phyloP scores from a whole-genome alignment of 2,888 invertebrate species.

The Chrysina gloriosa region DNA sequence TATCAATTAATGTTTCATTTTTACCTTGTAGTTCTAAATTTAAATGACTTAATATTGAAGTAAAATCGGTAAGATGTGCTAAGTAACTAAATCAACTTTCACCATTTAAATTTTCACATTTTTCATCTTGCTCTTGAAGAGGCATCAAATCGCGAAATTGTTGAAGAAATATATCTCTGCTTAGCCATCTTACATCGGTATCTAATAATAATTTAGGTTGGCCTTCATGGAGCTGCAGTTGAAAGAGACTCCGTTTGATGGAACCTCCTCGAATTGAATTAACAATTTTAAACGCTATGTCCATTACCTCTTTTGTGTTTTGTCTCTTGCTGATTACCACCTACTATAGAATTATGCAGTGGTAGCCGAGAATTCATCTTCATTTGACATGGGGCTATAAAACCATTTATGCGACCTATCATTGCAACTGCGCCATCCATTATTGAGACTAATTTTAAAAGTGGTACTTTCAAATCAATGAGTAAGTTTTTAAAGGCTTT shows the following conservation, averaged over 20 bases:
- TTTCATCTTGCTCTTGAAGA: too few relatives aligned
- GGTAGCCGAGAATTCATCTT: conserved; percentile 43
- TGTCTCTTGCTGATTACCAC: conserved; percentile 43
- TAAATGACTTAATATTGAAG: too few relatives aligned
- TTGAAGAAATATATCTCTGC: conserved; percentile 45
- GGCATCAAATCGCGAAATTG: conserved; percentile 45
- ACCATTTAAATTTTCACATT: too few relatives aligned
- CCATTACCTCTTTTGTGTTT: conserved; percentile 42
- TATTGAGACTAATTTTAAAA: too few relatives aligned
- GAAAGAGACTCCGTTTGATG: conserved; percentile 44
- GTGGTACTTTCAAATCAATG: too few relatives aligned
- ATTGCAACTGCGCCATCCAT: conserved; percentile 45
- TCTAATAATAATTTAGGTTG: conserved; percentile 44
- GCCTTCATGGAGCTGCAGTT: conserved; percentile 43
- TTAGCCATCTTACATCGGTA: conserved; percentile 45
- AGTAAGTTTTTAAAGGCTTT: too few relatives aligned
- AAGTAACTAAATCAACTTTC: too few relatives aligned
- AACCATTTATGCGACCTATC: conserved; percentile 46
- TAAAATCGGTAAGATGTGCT: too few relatives aligned
- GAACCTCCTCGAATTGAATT: conserved; percentile 45
- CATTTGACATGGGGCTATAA: conserved; percentile 41
- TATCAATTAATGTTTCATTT: too few relatives aligned
- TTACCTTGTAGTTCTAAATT: too few relatives aligned
- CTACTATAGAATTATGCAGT: conserved; percentile 45
- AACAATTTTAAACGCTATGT: conserved; percentile 46